These are phyloP conservation scores for Vulpes vulpes DNA, from an alignment of 2,113 vertebrate genomes.

Conservation along the genomic window DNA sequence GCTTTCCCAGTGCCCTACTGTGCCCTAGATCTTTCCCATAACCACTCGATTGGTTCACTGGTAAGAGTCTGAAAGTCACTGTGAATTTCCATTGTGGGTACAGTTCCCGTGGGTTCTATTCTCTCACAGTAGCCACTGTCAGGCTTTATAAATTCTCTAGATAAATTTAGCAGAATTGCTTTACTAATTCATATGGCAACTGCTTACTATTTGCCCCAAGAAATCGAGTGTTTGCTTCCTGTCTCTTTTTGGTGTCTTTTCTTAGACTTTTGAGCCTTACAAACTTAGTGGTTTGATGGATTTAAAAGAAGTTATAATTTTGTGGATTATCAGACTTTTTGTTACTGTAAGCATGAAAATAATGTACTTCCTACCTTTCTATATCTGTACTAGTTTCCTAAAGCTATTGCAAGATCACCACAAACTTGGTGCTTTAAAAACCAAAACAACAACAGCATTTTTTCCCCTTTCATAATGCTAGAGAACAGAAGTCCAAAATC, in stretches of 20 bases:
- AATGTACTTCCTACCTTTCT: neutral
- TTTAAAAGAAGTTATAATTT: neutral
- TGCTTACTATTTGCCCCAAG: neutral
- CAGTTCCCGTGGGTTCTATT: neutral
- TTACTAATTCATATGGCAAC: neutral
- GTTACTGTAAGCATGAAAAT: neutral
- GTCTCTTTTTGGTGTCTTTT: neutral
- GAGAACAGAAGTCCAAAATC: neutral
- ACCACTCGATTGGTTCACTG: neutral
- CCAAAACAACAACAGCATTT: neutral
- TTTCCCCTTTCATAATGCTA: neutral
- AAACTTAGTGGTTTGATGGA: neutral
- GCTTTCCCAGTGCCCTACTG: neutral
- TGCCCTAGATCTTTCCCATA: neutral
- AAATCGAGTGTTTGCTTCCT: neutral
- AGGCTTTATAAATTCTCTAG: neutral
- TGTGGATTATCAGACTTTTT: neutral
- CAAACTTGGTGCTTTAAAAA: neutral
- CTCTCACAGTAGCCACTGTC: neutral
- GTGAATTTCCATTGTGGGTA: neutral
- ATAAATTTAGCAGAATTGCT: neutral
- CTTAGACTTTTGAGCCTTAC: neutral
- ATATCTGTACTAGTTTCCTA: neutral
- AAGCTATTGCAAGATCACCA: neutral
- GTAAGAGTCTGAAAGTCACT: neutral